Conservation (phyloP, 2,797 vertebrate species). For the Mormyrus hasselquistii region DNA sequence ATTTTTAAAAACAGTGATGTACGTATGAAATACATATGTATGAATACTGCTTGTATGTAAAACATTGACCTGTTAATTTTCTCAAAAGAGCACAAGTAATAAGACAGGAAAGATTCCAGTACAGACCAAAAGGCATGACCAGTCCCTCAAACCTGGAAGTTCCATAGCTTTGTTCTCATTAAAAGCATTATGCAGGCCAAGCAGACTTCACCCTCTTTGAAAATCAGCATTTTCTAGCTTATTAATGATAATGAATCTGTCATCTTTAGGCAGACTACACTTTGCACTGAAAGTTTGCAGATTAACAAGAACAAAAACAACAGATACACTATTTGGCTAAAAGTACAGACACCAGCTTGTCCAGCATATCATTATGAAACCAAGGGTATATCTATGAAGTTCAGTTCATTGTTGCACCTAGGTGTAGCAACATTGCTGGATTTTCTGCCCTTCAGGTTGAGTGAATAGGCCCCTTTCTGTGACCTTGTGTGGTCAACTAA, state of each 20-base stretch:
- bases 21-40: neutral
- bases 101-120: neutral
- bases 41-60: neutral
- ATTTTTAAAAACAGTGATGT: neutral
- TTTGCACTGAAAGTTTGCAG: neutral
- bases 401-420: neutral
- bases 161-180: neutral
- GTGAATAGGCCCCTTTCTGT: neutral
- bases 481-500: neutral
- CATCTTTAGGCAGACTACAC: neutral
- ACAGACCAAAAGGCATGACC: neutral
- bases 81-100: neutral
- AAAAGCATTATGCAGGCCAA: neutral
- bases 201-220: neutral
- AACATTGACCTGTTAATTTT: neutral
- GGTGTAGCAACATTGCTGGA: neutral
- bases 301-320: neutral
- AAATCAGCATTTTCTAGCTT: neutral
- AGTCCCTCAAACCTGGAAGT: neutral
- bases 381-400: neutral
- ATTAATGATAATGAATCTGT: neutral
- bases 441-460: neutral
- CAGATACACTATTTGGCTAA: neutral
- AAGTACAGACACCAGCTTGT: neutral
- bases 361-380: neutral